Evolutionary conservation across 2,113 vertebrate species (phyloP), one percentile per base, ranked within the genome.

Genomic region (Climacteris rufus): DNA sequence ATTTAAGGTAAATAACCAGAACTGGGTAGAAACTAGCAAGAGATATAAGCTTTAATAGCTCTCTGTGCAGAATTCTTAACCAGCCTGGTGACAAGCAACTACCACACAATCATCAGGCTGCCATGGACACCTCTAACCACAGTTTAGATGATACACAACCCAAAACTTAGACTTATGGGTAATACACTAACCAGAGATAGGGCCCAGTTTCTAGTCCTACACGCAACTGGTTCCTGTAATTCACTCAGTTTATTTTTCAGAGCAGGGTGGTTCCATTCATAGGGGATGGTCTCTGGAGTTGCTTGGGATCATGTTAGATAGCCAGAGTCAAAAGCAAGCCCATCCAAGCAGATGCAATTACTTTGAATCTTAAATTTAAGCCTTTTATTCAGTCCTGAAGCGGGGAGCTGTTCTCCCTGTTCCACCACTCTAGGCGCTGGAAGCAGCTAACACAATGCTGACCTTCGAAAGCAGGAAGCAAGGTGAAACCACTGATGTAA

Each of bases 61-160:
- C 11, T 56, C 42, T 28, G 17, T 9, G 27, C 56, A 52, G 79
- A 81, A 68, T 30, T 39, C 49, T 68, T 64, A 44, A 50, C 25
- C 25, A 93, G 14, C 56, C 47, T n/a, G 45, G 22, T 0, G 0
- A 20, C 30, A 66, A 45, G n/a, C 64, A 74, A 27, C 53, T 28
- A n/a, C 59, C n/a, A 24, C 0, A 0, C 31, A 68, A 16, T 28
- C 50, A 45, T 42, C 44, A 70, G 39, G 11, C 17, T 68, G 61
- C 40, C 3, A 3, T 0, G 0, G 31, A 69, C 17, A 35, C 18
- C 31, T 59, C 40, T 95, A 61, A 47, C 15, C 15, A 39, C 0
- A 0, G 11, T 44, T 78, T 68, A 45, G 37, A 28, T 69, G 33
- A 45, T 11, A 42, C 18, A 65, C 45, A 83, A 52, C 28, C 11